phyloP scores from a whole-genome alignment of 2,888 invertebrate species.

The Trichogramma evanescens region DNA sequence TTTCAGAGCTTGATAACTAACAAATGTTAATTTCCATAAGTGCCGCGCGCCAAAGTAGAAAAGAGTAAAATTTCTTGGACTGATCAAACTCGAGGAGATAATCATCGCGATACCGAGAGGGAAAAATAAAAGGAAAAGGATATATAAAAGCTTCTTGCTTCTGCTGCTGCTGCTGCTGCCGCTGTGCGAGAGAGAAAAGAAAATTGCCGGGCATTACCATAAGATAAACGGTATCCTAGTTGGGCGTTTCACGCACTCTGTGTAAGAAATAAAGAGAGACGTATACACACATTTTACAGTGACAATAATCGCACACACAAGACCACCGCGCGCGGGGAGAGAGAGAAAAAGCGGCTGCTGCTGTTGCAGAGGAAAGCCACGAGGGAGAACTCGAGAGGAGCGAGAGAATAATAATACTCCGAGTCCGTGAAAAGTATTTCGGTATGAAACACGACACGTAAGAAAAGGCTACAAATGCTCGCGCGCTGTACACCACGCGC shows the following conservation, averaged over 20 bases:
- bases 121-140: too few species aligned
- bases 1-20: too few species aligned
- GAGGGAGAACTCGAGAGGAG: neutral
- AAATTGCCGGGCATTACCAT: conserved; percentile 4
- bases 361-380: neutral
- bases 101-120: too few species aligned
- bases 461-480: conserved; percentile 8
- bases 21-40: too few species aligned
- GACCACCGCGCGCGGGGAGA: neutral
- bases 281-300: neutral
- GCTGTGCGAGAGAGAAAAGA: neutral
- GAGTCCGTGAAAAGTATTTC: too few species aligned
- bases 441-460: too few species aligned
- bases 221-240: conserved; percentile 4
- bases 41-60: too few species aligned
- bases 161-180: too few species aligned
- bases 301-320: neutral
- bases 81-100: too few species aligned
- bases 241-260: neutral
- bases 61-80: too few species aligned
- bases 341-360: neutral
- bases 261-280: neutral
- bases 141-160: too few species aligned
- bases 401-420: neutral
- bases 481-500: neutral